Conservation (phyloP, 2,113 vertebrate genomes). For the Clarias gariepinus region DNA sequence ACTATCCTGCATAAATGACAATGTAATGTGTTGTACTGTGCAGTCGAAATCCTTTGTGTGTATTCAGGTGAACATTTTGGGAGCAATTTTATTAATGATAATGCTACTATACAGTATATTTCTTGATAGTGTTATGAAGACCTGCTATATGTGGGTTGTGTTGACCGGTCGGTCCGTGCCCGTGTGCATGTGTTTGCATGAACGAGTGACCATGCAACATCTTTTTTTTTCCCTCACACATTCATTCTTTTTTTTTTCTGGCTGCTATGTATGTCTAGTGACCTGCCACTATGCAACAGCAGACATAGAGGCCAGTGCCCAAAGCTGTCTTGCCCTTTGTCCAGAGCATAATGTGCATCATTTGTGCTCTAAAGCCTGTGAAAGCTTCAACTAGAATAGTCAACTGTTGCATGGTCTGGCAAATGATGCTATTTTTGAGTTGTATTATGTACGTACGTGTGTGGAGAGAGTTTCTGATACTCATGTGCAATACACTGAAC, state of each 20-base stretch:
- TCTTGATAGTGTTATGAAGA: constrained; percentile 77
- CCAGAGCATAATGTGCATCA: constrained; percentile 87
- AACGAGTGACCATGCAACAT: constrained; percentile 55
- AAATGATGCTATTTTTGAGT: constrained; percentile 75
- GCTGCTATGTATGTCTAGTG: constrained; percentile 53
- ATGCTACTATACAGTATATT: constrained; percentile 53
- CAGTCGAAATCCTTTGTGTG: constrained; percentile 66
- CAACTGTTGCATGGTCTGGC: constrained; percentile 87
- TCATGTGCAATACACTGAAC: constrained; percentile 88
- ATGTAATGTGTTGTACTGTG: constrained; percentile 57
- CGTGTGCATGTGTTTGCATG: constrained; percentile 73
- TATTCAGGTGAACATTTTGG: constrained; percentile 69
- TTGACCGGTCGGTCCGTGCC: constrained; percentile 50
- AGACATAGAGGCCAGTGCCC: constrained; percentile 69
- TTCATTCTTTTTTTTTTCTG: constrained; percentile 76
- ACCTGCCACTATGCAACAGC: constrained; percentile 40
- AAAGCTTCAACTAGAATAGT: constrained; percentile 83
- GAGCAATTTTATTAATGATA: constrained; percentile 75
- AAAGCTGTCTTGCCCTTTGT: constrained; percentile 63
- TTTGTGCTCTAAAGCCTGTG: constrained; percentile 88
- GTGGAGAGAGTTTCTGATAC: constrained; percentile 78
- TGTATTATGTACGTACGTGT: constrained; percentile 72
- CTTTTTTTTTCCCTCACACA: constrained; percentile 64
- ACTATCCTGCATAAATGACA: constrained; percentile 65
- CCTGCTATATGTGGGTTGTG: constrained; percentile 57